Percentiles rank a stretch among this genome's conserved stretches.
Conservation (phyloP, 2,113 vertebrate species). For the Phylloscopus trochiloides region DNA sequence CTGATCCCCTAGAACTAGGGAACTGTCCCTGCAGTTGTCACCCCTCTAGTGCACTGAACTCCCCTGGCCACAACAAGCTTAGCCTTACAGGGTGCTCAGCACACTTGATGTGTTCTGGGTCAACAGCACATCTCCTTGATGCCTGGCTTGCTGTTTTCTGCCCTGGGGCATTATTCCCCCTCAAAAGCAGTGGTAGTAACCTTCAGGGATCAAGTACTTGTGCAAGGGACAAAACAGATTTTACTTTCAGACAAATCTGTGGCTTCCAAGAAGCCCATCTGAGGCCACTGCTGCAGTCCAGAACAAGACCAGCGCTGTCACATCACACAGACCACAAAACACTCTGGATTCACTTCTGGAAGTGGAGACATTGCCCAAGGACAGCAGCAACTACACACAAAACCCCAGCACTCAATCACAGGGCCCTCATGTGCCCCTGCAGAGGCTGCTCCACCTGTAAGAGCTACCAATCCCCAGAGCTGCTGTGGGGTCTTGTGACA, state of each 20-base stretch:
- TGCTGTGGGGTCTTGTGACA: background rate
- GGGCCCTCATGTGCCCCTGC: background rate
- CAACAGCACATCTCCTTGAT: background rate
- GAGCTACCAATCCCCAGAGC: background rate
- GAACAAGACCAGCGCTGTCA: background rate
- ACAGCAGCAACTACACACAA: background rate
- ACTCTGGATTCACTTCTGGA: rapidly evolving
- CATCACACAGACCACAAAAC: background rate
- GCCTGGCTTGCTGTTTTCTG: background rate
- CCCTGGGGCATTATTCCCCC: background rate
- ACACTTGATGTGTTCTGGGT: background rate
- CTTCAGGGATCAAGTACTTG: background rate
- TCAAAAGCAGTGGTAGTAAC: background rate
- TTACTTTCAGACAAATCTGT: background rate
- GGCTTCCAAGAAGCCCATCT: background rate
- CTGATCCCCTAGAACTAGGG: background rate
- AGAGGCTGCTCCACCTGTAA: background rate
- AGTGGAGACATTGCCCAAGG: background rate
- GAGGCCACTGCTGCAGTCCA: background rate
- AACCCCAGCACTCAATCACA: background rate
- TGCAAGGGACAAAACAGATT: background rate
- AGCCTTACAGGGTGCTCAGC: background rate
- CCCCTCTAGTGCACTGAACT: rapidly evolving
- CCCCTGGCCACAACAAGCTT: rapidly evolving
- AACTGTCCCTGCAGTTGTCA: background rate